Conservation (phyloP, 2,797 vertebrate genomes). For the Garrulus glandarius region DNA sequence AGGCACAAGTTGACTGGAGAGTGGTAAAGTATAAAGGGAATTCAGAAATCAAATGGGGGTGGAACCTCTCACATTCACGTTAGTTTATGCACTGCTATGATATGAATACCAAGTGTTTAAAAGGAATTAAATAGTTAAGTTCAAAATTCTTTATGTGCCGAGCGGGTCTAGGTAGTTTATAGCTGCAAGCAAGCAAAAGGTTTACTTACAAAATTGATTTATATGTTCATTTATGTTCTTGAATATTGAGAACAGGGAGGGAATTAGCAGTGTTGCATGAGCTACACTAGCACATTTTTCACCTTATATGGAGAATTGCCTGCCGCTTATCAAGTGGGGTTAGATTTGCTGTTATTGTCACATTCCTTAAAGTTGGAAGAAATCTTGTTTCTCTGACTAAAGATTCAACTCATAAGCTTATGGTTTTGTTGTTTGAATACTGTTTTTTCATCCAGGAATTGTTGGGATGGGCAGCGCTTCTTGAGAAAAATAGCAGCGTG, state of each 20-base stretch:
- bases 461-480: neutral
- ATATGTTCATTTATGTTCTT: conserved; percentile 57
- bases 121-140: conserved; percentile 26
- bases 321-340: conserved; percentile 73
- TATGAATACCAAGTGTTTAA: neutral
- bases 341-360: conserved; percentile 80
- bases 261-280: conserved; percentile 75
- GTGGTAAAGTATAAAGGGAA: neutral
- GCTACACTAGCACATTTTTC: conserved; percentile 75
- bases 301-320: conserved; percentile 82
- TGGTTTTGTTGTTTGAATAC: neutral
- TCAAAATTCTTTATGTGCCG: neutral
- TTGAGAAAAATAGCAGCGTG: neutral
- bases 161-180: neutral
- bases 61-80: neutral
- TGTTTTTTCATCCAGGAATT: neutral
- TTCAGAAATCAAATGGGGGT: neutral
- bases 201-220: conserved; percentile 28
- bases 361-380: conserved; percentile 73
- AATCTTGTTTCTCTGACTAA: conserved; percentile 27
- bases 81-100: neutral
- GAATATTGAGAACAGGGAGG: conserved; percentile 63
- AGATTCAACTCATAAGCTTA: neutral
- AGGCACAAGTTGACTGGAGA: neutral
- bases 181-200: neutral